phyloP scores from a whole-genome alignment of 2,888 invertebrate species.

The Lasius fuliginosus region DNA sequence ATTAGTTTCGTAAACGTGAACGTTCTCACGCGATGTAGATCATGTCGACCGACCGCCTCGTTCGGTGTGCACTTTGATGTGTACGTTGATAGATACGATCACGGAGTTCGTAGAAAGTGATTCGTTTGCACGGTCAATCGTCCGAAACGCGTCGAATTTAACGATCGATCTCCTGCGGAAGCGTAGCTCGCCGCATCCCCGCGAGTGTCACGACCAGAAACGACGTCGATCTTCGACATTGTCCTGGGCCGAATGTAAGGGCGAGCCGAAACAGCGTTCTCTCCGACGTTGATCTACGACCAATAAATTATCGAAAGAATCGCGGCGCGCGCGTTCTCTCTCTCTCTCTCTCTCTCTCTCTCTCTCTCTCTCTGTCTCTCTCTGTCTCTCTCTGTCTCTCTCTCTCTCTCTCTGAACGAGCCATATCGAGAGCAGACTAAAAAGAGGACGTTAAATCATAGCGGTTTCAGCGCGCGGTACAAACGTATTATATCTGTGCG shows the following conservation, averaged over 20 bases:
- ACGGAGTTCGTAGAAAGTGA: conserved; percentile 73
- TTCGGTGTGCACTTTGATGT: conserved; percentile 50
- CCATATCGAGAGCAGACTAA: conserved; percentile 44
- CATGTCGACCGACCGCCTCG: background rate
- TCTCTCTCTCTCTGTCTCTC: no score
- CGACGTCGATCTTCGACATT: conserved; percentile 72
- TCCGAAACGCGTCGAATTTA: conserved; percentile 74
- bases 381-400: background rate
- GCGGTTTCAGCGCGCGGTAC: background rate
- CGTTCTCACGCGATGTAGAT: background rate
- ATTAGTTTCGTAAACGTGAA: background rate
- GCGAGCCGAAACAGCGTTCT: conserved; percentile 57
- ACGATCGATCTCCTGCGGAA: conserved; percentile 77
- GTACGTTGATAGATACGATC: conserved; percentile 54
- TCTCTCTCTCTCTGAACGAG: background rate
- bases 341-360: background rate
- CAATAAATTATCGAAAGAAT: conserved; percentile 75
- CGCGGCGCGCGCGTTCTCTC: conserved; percentile 7
- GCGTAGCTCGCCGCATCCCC: conserved; percentile 72
- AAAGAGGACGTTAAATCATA: conserved; percentile 43
- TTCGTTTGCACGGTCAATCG: conserved; percentile 78
- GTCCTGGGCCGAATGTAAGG: conserved; percentile 51
- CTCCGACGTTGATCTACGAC: conserved; percentile 68
- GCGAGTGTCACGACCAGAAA: conserved; percentile 72
- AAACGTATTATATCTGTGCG: background rate